These are phyloP conservation scores for Apodemus sylvaticus DNA, from an alignment of 2,113 vertebrate species.

Conservation along the genomic window DNA sequence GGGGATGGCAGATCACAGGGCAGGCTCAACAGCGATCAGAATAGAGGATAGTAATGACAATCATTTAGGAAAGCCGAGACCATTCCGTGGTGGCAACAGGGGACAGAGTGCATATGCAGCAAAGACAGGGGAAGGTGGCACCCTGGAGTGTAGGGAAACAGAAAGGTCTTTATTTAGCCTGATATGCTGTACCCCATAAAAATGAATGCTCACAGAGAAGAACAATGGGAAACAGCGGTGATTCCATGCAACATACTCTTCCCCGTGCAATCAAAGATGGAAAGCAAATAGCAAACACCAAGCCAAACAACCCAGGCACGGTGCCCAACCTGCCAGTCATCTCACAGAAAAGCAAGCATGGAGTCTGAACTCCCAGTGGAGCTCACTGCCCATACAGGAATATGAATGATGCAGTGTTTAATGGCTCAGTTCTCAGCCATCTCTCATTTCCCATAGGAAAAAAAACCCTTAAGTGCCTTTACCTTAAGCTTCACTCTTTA, in stretches of 20 bases:
- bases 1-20: accelerated
- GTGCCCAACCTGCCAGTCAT: not conserved
- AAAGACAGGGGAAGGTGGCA: not conserved
- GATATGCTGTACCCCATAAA: not conserved
- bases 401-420: not conserved
- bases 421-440: not conserved
- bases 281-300: constrained; percentile 9
- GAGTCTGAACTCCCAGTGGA: not conserved
- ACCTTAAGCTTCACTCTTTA: not conserved
- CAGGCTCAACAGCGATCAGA: not conserved
- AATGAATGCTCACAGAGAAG: not conserved
- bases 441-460: not conserved
- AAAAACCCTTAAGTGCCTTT: not conserved
- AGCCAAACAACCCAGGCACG: not conserved
- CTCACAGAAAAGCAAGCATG: not conserved
- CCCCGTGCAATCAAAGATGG: not conserved
- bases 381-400: not conserved
- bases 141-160: not conserved
- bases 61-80: not conserved
- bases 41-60: not conserved
- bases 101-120: accelerated
- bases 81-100: not conserved
- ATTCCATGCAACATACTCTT: not conserved
- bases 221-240: not conserved
- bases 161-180: not conserved